phyloP scores from a whole-genome alignment of 1,140 invertebrate species.

The Bombus picipes region DNA sequence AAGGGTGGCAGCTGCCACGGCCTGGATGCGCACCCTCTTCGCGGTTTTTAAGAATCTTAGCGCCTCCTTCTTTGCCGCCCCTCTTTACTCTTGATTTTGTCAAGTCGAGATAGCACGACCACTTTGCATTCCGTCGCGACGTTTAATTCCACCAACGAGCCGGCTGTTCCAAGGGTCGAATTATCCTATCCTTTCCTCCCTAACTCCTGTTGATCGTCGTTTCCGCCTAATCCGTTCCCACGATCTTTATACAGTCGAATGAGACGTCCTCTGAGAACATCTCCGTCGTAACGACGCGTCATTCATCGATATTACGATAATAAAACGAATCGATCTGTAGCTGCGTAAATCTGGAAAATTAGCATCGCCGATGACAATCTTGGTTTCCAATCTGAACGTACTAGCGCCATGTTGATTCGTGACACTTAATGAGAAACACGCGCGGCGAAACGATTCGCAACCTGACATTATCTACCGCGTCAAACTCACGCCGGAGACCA shows the following conservation, averaged over 20 bases:
- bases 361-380: not conserved
- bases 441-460: constrained; percentile 1
- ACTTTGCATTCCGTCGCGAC: constrained; percentile 75
- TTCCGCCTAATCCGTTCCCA: constrained; percentile 13
- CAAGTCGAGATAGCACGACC: constrained; percentile 64
- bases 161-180: constrained; percentile 13
- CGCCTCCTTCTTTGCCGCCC: constrained; percentile 58
- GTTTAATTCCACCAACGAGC: constrained; percentile 38
- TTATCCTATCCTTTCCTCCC: constrained; percentile 33
- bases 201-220: constrained; percentile 8
- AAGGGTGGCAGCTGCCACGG: constrained; percentile 59
- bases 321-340: not conserved
- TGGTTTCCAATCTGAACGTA: not conserved
- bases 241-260: not conserved
- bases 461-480: constrained; percentile 39
- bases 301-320: not conserved
- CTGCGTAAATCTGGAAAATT: not conserved
- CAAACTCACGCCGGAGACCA: constrained; percentile 23
- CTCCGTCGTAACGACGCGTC: not conserved
- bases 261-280: not conserved
- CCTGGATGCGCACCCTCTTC: constrained; percentile 68
- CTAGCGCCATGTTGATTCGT: not conserved
- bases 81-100: constrained; percentile 45
- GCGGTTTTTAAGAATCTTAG: constrained; percentile 82
- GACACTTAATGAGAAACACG: constrained; percentile 26